These are phyloP conservation scores for Yponomeuta evonymella DNA, from an alignment of 2,888 invertebrate genomes.

Conservation along the genomic window DNA sequence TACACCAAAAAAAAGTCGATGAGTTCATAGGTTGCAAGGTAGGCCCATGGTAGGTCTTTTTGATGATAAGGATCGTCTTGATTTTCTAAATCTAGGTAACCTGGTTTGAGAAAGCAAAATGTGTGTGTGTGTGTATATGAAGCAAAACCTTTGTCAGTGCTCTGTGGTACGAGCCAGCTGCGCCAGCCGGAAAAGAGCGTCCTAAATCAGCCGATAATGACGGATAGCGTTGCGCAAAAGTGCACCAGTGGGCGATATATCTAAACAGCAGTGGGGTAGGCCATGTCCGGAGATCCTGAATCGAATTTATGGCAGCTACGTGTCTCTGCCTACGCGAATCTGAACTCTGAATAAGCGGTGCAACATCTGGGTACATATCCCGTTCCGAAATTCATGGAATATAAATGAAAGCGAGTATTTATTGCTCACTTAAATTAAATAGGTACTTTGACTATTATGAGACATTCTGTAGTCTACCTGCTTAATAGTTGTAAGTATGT, in stretches of 20 bases:
- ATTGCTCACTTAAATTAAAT: background rate
- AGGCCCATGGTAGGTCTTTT: too few species aligned
- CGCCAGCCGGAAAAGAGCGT: background rate
- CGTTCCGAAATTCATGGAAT: background rate
- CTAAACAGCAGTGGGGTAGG: constrained; percentile 51
- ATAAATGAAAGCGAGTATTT: background rate
- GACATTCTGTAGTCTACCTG: too few species aligned
- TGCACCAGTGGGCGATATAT: constrained; percentile 38
- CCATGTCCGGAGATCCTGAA: constrained; percentile 46
- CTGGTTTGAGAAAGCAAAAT: background rate
- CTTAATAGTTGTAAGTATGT: too few species aligned
- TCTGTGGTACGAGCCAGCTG: background rate
- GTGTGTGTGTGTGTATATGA: background rate
- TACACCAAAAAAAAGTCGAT: too few species aligned
- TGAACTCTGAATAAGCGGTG: background rate
- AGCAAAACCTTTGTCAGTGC: background rate
- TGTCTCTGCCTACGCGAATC: background rate
- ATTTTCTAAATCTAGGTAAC: background rate
- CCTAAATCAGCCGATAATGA: constrained; percentile 58
- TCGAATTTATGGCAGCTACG: background rate
- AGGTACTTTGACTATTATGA: too few species aligned
- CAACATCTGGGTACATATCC: background rate
- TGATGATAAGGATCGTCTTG: too few species aligned
- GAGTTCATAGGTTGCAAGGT: too few species aligned
- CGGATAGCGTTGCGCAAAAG: constrained; percentile 57